phyloP scores from a whole-genome alignment of 1,140 invertebrate genomes.

The Druon quercuslanigerum region DNA sequence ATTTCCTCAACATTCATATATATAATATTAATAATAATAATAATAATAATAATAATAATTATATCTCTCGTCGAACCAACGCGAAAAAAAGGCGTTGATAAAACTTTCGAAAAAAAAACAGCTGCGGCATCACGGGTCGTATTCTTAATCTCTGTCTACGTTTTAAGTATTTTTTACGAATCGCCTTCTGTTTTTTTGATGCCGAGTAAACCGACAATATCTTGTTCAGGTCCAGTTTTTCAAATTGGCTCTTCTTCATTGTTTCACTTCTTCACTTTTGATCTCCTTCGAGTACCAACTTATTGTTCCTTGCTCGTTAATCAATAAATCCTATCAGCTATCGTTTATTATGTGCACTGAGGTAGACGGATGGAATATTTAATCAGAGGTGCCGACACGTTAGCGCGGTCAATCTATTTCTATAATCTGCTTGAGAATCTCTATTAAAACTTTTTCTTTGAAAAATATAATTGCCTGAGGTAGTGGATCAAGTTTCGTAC shows the following conservation, averaged over 20 bases:
- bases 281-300: conserved; percentile 40
- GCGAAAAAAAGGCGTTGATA: conserved; percentile 31
- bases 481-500: conserved; percentile 53
- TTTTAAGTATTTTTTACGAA: neutral
- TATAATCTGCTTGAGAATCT: conserved; percentile 33
- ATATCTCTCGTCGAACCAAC: conserved; percentile 44
- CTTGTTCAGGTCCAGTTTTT: neutral
- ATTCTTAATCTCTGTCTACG: conserved; percentile 6
- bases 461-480: conserved; percentile 53
- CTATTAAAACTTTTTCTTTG: conserved; percentile 37
- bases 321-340: conserved; percentile 56
- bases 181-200: neutral
- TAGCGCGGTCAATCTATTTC: conserved; percentile 32
- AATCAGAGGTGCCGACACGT: conserved; percentile 33
- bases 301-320: conserved; percentile 50
- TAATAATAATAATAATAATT: conserved; percentile 54
- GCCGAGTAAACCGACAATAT: neutral
- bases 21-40: conserved; percentile 56
- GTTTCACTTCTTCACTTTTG: conserved; percentile 21
- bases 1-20: conserved; percentile 61
- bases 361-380: conserved; percentile 72
- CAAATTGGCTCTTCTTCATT: conserved; percentile 18
- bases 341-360: conserved; percentile 70
- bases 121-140: conserved; percentile 36
- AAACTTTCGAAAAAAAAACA: conserved; percentile 48